phyloP scores from a whole-genome alignment of 2,888 invertebrate species.

The Melipona beecheii region DNA sequence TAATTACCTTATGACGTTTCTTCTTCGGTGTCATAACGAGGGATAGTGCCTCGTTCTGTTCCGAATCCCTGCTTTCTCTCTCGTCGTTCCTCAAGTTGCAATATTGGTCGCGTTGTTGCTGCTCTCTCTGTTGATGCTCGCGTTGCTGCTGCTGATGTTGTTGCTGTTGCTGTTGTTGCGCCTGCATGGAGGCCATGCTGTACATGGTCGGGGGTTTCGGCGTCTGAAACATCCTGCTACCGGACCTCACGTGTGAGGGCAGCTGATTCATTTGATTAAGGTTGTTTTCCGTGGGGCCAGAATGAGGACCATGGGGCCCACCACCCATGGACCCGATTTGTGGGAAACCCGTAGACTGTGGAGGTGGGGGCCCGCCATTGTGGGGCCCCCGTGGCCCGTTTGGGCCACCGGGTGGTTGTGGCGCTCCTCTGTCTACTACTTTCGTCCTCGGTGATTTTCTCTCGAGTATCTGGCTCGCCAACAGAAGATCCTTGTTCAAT shows the following conservation, averaged over 20 bases:
- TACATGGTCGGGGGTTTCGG: conserved; percentile 89
- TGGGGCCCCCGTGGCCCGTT: conserved; percentile 83
- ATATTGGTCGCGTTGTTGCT: conserved; percentile 80
- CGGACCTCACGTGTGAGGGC: conserved; percentile 88
- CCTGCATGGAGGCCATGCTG: conserved; percentile 84
- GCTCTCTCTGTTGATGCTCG: conserved; percentile 80
- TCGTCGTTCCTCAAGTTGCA: conserved; percentile 80
- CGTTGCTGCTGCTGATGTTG: conserved; percentile 82
- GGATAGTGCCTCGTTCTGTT: conserved; percentile 97
- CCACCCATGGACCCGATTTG: conserved; percentile 85
- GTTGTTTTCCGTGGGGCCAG: conserved; percentile 85
- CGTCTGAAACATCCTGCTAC: conserved; percentile 92
- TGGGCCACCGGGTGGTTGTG: conserved; percentile 84
- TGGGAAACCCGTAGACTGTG: conserved; percentile 85
- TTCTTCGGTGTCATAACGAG: conserved; percentile 97
- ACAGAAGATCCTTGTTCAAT: conserved; percentile 92
- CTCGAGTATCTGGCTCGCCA: conserved; percentile 92
- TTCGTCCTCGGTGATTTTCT: conserved; percentile 93
- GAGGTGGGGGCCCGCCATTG: conserved; percentile 83
- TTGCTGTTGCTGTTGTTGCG: conserved; percentile 85
- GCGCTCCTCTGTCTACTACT: conserved; percentile 88
- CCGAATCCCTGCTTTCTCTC: conserved; percentile 87
- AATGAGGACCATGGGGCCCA: conserved; percentile 80
- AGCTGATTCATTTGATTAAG: conserved; percentile 86
- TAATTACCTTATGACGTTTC: conserved; percentile 94